phyloP scores from a whole-genome alignment of 1,140 invertebrate species.

The Oncopeltus fasciatus region DNA sequence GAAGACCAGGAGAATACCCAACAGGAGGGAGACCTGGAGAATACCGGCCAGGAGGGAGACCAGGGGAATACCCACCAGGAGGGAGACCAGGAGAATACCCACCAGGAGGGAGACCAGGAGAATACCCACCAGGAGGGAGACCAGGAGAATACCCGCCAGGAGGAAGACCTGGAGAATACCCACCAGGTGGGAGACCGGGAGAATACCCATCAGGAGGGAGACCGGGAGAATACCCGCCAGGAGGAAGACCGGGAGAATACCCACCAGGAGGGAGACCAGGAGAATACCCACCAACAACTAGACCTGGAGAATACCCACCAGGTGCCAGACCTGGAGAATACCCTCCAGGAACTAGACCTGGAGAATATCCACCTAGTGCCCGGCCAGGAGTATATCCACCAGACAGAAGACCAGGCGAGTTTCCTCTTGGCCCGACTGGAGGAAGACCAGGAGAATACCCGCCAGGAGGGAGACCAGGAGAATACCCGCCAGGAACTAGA shows the following conservation, averaged over 20 bases:
- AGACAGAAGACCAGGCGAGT: constrained; percentile 19
- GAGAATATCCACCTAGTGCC: constrained; percentile 10
- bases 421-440: constrained; percentile 2
- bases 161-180: constrained; percentile 18
- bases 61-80: constrained; percentile 14
- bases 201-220: constrained; percentile 4
- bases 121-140: constrained; percentile 11
- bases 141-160: constrained; percentile 18
- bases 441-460: constrained; percentile 11
- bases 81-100: constrained; percentile 10
- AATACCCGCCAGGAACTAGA: neutral
- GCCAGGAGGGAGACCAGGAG: constrained; percentile 8
- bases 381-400: constrained; percentile 16
- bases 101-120: constrained; percentile 9
- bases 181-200: constrained; percentile 16
- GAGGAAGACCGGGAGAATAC: constrained; percentile 12
- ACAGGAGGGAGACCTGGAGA: constrained; percentile 10
- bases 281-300: constrained; percentile 8
- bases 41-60: constrained; percentile 6
- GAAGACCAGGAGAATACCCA: constrained; percentile 18
- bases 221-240: constrained; percentile 9
- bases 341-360: constrained; percentile 9
- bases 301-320: constrained; percentile 17
- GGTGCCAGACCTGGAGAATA: constrained; percentile 14
- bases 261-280: constrained; percentile 14